Base-by-base conservation (phyloP, 2,888 invertebrate genomes). In the Xestoiulus laeticollis region DNA sequence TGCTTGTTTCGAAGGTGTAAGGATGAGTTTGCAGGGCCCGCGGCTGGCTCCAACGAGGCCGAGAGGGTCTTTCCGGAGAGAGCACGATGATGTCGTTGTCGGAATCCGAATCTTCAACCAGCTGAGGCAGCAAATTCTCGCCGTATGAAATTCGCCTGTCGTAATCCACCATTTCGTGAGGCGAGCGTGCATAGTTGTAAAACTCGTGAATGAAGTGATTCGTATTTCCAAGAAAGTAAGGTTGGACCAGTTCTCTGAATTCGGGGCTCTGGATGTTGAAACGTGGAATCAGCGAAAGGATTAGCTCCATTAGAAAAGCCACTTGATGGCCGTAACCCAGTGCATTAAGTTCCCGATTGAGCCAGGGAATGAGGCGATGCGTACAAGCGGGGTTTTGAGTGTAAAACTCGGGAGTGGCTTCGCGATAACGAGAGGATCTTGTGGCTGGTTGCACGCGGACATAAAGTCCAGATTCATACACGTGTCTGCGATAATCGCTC, bases 131-230 rank as follows among this genome's bases (percentile, higher is more conserved):
- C n/a, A 59, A n/a, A 16, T 32, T 32, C 1, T 87, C 87, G 4
- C 4, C 16, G 19, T 93, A 93, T 14, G 90, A 89, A 3, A 91
- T 91, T 82, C 90, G 90, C 43, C 90, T 90, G 90, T 93, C 93
- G 90, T 92, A 93, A n/a, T 96, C 96, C 87, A 95, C 93, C 94
- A 98, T 94, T 91, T 97, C 97, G 91, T 95, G 96, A 0, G 96
- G 96, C 16, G 97, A 97, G 43, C 95, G 94, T 48, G 98, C 97
- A 92, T 96, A 98, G 91, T 95, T 95, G 90, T 95, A 94, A 89
- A 98, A 94, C 91, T 98, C 98, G 91, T 98, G 97, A 48, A 96
- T 94, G 91, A 98, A 98, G 92, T 98, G 98, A 88, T 95, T 94
- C 0, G 97, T 96, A 90, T 95, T 93, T 0, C 93, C 92, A 30